A percentile compares a stretch with the other conserved stretches of the same genome.
Evolutionary conservation across 2,113 vertebrate species (phyloP).

Genomic region (Corvus moneduloides): DNA sequence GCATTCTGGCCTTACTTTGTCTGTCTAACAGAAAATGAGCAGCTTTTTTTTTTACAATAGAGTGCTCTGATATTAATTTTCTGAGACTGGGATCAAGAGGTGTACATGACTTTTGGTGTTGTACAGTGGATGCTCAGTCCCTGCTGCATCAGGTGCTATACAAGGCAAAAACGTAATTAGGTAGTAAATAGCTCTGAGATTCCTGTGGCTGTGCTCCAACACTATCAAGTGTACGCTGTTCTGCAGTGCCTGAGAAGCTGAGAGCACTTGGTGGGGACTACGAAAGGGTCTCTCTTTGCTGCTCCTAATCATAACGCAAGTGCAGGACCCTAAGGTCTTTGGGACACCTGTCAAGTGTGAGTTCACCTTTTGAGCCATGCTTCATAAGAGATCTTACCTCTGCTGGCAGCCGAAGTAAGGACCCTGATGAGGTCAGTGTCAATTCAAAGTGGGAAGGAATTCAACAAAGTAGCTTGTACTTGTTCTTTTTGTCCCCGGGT

Average conservation of each 20-base stretch:
- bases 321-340: background rate
- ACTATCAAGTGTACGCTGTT: background rate
- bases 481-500: background rate
- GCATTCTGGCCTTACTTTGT: background rate
- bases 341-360: background rate
- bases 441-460: background rate
- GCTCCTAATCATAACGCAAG: background rate
- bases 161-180: background rate
- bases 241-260: background rate
- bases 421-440: background rate
- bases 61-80: background rate
- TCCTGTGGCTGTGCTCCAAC: background rate
- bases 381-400: background rate
- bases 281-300: background rate
- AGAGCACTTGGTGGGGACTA: background rate
- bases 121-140: background rate
- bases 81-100: background rate
- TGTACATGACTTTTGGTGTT: background rate
- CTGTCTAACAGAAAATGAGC: background rate
- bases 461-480: background rate
- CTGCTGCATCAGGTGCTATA: background rate
- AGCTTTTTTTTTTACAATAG: background rate
- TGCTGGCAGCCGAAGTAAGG: accelerated
- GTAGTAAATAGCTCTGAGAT: background rate
- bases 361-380: background rate